phyloP scores from a whole-genome alignment of 2,888 invertebrate genomes.

The Drosophila vallismaia region DNA sequence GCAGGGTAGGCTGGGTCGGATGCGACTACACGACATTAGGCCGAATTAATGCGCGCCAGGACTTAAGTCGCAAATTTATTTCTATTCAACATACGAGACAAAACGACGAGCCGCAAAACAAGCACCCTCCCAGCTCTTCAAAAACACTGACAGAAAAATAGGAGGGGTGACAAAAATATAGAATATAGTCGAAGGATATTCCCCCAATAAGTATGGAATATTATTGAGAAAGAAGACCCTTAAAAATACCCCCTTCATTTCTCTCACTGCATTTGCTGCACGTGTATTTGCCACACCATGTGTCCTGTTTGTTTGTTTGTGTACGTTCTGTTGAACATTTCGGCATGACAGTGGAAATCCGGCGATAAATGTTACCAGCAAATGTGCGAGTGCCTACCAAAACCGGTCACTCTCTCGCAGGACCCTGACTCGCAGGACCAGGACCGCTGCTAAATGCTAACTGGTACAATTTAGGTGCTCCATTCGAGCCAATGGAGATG shows the following conservation, averaged over 20 bases:
- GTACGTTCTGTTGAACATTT: slow-evolving; percentile 58
- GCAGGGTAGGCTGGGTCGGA: slow-evolving; percentile 42
- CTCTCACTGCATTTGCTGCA: slow-evolving; percentile 13
- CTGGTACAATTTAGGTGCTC: slow-evolving; percentile 70
- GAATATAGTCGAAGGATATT: no score
- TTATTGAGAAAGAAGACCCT: no score
- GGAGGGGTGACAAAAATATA: neutral
- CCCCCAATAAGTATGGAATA: no score
- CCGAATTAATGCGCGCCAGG: slow-evolving; percentile 78
- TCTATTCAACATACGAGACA: slow-evolving; percentile 77
- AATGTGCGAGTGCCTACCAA: slow-evolving; percentile 67
- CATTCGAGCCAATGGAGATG: slow-evolving; percentile 3
- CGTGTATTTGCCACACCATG: slow-evolving; percentile 44
- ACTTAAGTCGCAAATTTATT: slow-evolving; percentile 79
- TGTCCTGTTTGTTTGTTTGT: slow-evolving; percentile 33
- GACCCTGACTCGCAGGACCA: neutral
- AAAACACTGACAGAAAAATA: neutral
- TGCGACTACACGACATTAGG: slow-evolving; percentile 78
- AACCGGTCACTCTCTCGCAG: slow-evolving; percentile 36
- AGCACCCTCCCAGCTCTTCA: slow-evolving; percentile 14
- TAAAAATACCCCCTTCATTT: no score
- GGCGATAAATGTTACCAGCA: slow-evolving; percentile 79
- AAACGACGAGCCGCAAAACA: slow-evolving; percentile 71
- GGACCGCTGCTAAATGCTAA: slow-evolving; percentile 42
- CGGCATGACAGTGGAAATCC: slow-evolving; percentile 80